Percentiles rank a stretch among this genome's conserved stretches.
Evolutionary conservation across 2,113 vertebrate species (phyloP).

Genomic region (Trinectes maculatus): DNA sequence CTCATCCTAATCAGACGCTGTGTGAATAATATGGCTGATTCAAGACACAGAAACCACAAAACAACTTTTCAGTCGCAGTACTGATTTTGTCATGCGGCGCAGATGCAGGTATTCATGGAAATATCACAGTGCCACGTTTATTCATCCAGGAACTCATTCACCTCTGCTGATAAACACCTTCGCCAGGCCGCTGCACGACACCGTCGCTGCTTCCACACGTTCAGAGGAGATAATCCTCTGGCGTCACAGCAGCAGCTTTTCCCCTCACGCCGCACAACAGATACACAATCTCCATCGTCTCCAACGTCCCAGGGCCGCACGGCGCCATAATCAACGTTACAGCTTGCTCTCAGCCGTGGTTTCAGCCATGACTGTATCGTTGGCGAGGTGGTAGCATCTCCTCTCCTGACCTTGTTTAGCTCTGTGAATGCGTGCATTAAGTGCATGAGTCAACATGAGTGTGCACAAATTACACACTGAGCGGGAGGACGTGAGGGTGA

Average conservation of each 20-base stretch:
- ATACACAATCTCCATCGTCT: conserved; percentile 45
- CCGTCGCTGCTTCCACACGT: conserved; percentile 30
- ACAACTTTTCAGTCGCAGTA: no score
- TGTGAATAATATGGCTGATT: no score
- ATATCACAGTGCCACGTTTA: conserved; percentile 40
- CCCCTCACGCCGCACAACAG: conserved; percentile 28
- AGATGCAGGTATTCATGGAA: conserved; percentile 11
- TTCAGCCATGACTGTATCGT: conserved; percentile 57
- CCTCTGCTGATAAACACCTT: conserved; percentile 67
- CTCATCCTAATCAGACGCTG: no score
- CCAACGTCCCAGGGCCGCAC: conserved; percentile 56
- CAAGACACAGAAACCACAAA: no score
- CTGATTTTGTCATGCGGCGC: conserved; percentile 15
- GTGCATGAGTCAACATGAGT: conserved; percentile 48
- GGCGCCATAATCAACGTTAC: conserved; percentile 38
- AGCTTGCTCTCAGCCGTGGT: conserved; percentile 47
- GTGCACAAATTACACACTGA: conserved; percentile 27
- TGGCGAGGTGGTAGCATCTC: conserved; percentile 28
- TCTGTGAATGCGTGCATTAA: conserved; percentile 19
- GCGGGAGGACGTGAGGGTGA: background rate
- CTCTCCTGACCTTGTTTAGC: conserved; percentile 54
- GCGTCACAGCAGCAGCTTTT: conserved; percentile 30
- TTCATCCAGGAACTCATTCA: conserved; percentile 46
- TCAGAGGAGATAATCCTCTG: conserved; percentile 52
- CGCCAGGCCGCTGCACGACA: conserved; percentile 35